phyloP scores from a whole-genome alignment of 2,797 vertebrate genomes.

The Urosaurus nigricauda region DNA sequence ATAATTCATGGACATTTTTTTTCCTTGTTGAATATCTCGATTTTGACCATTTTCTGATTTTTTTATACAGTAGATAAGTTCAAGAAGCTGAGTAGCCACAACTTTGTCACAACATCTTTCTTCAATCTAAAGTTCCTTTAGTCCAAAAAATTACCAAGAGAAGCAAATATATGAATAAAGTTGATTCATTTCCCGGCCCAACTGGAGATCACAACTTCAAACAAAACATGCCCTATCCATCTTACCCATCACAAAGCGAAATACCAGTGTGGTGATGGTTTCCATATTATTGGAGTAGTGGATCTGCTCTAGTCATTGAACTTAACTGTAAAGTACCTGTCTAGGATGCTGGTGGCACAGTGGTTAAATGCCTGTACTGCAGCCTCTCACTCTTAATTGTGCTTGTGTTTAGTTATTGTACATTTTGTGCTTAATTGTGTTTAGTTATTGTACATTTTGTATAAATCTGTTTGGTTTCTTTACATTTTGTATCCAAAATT shows the following conservation, averaged over 20 bases:
- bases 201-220: not conserved
- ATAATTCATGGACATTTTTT: not conserved
- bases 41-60: not conserved
- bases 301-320: too few species aligned
- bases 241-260: not conserved
- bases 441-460: slow-evolving; percentile 62
- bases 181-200: not conserved
- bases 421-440: too few species aligned
- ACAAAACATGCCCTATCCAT: not conserved
- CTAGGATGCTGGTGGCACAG: too few species aligned
- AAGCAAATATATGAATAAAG: too few species aligned
- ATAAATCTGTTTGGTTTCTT: slow-evolving; percentile 62
- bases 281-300: too few species aligned
- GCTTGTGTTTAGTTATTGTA: too few species aligned
- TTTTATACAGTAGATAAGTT: not conserved
- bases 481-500: slow-evolving; percentile 37
- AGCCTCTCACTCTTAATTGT: too few species aligned
- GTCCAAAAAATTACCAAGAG: not conserved
- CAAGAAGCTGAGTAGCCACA: not conserved
- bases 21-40: not conserved
- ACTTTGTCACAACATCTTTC: not conserved
- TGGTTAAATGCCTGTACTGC: too few species aligned
- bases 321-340: too few species aligned
- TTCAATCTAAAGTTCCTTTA: not conserved
- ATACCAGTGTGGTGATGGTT: too few species aligned